phyloP scores from a whole-genome alignment of 1,140 invertebrate species.

The Leptinotarsa defecta region DNA sequence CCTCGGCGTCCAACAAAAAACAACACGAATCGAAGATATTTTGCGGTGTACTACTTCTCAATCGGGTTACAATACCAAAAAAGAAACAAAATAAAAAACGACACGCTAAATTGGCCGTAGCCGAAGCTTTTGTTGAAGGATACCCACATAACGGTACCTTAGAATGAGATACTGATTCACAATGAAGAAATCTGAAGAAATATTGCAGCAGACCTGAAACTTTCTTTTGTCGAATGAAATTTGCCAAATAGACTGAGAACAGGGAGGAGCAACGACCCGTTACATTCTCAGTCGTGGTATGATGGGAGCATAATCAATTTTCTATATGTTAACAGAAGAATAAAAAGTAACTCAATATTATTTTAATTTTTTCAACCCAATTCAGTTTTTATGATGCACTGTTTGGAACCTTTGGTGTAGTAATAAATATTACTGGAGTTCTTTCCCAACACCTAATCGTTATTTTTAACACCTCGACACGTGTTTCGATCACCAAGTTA shows the following conservation, averaged over 20 bases:
- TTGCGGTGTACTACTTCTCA: background rate
- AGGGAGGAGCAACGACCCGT: background rate
- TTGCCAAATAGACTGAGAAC: background rate
- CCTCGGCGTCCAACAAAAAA: background rate
- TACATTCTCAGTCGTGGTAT: too few relatives aligned
- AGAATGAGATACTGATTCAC: slow-evolving; percentile 15
- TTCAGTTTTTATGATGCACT: too few relatives aligned
- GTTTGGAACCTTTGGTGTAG: too few relatives aligned
- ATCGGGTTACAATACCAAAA: slow-evolving; percentile 1
- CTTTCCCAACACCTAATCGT: too few relatives aligned
- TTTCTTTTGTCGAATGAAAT: slow-evolving; percentile 4
- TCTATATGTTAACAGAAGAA: too few relatives aligned
- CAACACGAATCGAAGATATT: background rate
- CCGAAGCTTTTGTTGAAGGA: slow-evolving; percentile 23
- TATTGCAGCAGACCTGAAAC: slow-evolving; percentile 2
- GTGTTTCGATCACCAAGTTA: too few relatives aligned
- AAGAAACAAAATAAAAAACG: background rate
- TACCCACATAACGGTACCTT: slow-evolving; percentile 17
- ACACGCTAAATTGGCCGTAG: background rate
- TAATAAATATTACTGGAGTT: too few relatives aligned
- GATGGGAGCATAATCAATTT: too few relatives aligned
- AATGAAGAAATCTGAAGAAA: slow-evolving; percentile 1
- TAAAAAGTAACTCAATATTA: too few relatives aligned
- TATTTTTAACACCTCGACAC: too few relatives aligned
- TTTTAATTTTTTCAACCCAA: too few relatives aligned